A percentile compares a stretch with the other conserved stretches of the same genome.
Conservation (phyloP, 2,888 invertebrate species). For the Nezara viridula region DNA sequence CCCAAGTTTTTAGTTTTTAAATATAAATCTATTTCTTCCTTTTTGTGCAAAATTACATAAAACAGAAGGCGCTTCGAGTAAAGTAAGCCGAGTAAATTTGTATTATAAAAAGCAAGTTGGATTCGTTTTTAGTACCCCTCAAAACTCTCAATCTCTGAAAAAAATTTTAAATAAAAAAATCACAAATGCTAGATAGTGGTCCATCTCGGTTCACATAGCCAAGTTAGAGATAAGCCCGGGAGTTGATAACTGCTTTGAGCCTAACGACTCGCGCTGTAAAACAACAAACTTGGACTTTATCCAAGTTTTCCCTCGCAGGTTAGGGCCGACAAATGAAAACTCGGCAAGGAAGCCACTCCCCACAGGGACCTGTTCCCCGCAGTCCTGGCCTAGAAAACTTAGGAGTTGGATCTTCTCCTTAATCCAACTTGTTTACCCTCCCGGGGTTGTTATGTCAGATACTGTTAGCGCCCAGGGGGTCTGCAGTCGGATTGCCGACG, state of each 20-base stretch:
- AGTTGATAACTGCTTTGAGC: not conserved
- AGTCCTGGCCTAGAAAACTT: constrained; percentile 32
- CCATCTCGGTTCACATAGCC: not conserved
- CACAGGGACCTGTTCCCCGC: not conserved
- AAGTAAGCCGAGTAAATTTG: no score
- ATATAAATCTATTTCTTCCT: no score
- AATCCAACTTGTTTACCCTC: constrained; percentile 30
- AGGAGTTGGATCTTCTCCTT: not conserved
- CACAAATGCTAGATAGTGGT: not conserved
- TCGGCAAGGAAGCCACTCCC: not conserved
- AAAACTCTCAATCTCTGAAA: no score
- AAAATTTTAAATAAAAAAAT: no score
- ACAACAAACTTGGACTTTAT: constrained; percentile 21
- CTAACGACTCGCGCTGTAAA: not conserved
- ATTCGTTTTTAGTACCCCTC: no score
- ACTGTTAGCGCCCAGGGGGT: not conserved
- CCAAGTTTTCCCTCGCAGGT: constrained; percentile 13
- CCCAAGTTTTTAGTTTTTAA: no score
- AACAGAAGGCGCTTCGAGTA: no score
- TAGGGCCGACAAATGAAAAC: not conserved
- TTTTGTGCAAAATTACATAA: no score
- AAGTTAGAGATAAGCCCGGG: not conserved
- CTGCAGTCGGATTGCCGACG: not conserved
- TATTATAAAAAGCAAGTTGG: no score
- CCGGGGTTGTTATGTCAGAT: not conserved